phyloP scores from a whole-genome alignment of 2,888 invertebrate species.

The Drosophila falleni region DNA sequence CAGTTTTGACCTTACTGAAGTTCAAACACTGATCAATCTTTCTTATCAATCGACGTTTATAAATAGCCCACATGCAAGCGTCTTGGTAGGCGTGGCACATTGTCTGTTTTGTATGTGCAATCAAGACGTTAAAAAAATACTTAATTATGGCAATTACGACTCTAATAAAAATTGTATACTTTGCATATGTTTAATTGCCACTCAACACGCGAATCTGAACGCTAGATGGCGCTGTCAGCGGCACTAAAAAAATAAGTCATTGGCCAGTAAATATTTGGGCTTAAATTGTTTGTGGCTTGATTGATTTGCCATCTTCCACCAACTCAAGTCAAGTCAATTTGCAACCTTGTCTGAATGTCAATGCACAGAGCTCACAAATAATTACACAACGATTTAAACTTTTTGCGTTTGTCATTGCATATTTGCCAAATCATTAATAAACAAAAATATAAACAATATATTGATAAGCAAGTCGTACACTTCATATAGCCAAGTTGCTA shows the following conservation, averaged over 20 bases:
- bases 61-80: slow-evolving; percentile 49
- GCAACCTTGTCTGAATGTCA: slow-evolving; percentile 67
- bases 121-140: slow-evolving; percentile 24
- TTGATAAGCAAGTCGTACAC: slow-evolving; percentile 37
- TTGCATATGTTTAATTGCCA: slow-evolving; percentile 23
- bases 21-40: slow-evolving; percentile 57
- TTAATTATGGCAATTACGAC: slow-evolving; percentile 21
- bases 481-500: neutral
- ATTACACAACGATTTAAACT: slow-evolving; percentile 46
- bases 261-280: slow-evolving; percentile 41
- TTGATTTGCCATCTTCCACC: slow-evolving; percentile 33
- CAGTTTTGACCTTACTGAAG: slow-evolving; percentile 67
- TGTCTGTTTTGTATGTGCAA: slow-evolving; percentile 18
- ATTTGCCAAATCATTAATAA: slow-evolving; percentile 37
- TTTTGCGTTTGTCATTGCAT: slow-evolving; percentile 34
- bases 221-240: slow-evolving; percentile 38
- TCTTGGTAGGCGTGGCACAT: slow-evolving; percentile 61
- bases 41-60: slow-evolving; percentile 57
- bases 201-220: slow-evolving; percentile 3
- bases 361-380: slow-evolving; percentile 45
- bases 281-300: slow-evolving; percentile 19
- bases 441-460: slow-evolving; percentile 23
- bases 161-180: slow-evolving; percentile 1
- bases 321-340: slow-evolving; percentile 4
- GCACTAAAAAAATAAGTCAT: neutral